Evolutionary conservation across 2,888 invertebrate species (phyloP), one percentile per base, ranked within the genome.

Genomic region (Timema cristinae): DNA sequence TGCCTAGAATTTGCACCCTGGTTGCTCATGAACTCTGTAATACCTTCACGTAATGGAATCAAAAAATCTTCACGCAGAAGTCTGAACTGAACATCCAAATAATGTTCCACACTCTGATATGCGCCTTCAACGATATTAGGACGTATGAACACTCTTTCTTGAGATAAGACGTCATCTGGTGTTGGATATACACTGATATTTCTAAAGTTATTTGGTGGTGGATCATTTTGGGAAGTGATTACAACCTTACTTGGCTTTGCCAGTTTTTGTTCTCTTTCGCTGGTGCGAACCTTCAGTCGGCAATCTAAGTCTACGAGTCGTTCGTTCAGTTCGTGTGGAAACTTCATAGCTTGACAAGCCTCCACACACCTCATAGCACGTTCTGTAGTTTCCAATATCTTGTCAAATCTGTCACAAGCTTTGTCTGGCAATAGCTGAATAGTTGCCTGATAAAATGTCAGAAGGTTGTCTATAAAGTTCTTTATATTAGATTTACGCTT

Each of bases 31-130:
- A 86, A 88, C 79, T 85, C 83, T 75, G 80, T 79, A 79, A 92
- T 85, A 74, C 90, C 91, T 78, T 89, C 70, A 70, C 75, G 67
- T 54, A 85, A 76, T 9, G 85, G 84, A 9, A 78, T 75, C n/a
- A 84, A 76, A 75, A 83, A 82, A 77, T 86, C 85, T 77, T 85
- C 85, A 16, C 84, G 78, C 67, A 84, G 76, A 7, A 85, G 78
- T 32, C 84, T 78, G 74, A 83, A 85, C 71, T 84, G 83, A 9
- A 82, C 80, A 77, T 85, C 85, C 16, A 85, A 78, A 76, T 85
- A 86, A 75, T 85, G 82, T 6, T 83, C 80, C 5, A 81, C 78
- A 75, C 80, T 77, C 6, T 79, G 76, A 76, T 83, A 85, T 6
- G 74, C 72, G 2, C 83, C 84, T 32, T 77, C 69, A 1, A 77